Conservation (phyloP, 2,888 invertebrate species). For the Phrixothrix hirtus region DNA sequence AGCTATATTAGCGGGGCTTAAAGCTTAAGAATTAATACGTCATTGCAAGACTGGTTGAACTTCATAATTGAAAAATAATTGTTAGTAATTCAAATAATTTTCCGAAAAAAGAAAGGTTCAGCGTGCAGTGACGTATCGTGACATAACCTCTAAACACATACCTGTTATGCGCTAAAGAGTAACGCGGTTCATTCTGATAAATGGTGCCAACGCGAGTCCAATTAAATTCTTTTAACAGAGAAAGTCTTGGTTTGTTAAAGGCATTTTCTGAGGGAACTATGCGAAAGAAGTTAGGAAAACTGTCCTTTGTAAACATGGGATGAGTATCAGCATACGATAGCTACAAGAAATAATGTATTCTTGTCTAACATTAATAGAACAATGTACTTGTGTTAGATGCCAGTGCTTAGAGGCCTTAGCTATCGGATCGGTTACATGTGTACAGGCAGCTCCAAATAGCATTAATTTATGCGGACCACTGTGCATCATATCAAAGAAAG, state of each 20-base stretch:
- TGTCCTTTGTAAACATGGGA: constrained; percentile 92
- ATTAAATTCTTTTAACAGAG: constrained; percentile 87
- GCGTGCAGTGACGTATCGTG: too few species aligned
- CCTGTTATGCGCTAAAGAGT: constrained; percentile 71
- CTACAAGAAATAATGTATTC: constrained; percentile 56
- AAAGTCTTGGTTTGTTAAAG: constrained; percentile 89
- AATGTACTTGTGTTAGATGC: constrained; percentile 87
- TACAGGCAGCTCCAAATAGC: constrained; percentile 96
- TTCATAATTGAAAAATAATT: too few species aligned
- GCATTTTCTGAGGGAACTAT: constrained; percentile 96
- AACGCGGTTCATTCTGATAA: constrained; percentile 94
- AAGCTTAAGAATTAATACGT: too few species aligned
- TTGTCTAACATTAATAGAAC: not conserved
- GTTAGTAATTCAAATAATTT: too few species aligned
- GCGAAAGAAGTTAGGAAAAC: constrained; percentile 95
- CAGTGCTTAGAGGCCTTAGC: constrained; percentile 97
- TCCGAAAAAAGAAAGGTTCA: too few species aligned
- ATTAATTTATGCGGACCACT: constrained; percentile 89
- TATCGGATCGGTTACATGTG: constrained; percentile 94
- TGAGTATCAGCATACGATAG: constrained; percentile 97
- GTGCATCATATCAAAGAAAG: constrained; percentile 97
- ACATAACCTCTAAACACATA: too few species aligned
- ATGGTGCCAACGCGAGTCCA: constrained; percentile 98
- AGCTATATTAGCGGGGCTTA: not conserved
- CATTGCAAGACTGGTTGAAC: too few species aligned